Base-by-base conservation (phyloP, 2,113 vertebrate genomes). In the Lucifuga dentata region DNA sequence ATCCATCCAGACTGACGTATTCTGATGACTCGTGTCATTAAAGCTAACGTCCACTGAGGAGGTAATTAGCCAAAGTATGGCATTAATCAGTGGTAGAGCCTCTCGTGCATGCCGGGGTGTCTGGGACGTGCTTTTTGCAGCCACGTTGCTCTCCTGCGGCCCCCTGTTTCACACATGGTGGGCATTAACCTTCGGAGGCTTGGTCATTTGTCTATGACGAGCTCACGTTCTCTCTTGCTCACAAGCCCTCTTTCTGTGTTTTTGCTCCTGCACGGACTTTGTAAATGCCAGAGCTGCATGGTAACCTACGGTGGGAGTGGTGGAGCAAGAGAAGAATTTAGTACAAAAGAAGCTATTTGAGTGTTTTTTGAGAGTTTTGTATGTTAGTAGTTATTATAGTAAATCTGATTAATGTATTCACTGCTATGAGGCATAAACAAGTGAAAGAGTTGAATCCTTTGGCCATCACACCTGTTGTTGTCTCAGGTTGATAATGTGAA, bases 1-100 rank as follows among this genome's bases (percentile, higher is more conserved):
- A 91, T 88, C 78, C 89, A 90, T 92, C 88, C 87, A 76, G 66
- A 15, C 81, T 84, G 81, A 83, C 84, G 80, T 88, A 87, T 92
- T 92, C 89, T 92, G 92, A 92, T 90, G 90, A 90, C 88, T 92
- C 86, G 85, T 84, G 87, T 91, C 89, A 92, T 93, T 92, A 92
- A 91, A 93, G 90, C 85, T 76, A 83, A 88, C 87, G 84, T 91
- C 89, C 87, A 65, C 88, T 77, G 73, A 91, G 73, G 81, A 90
- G 87, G 77, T 92, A 92, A 91, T 93, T 92, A 92, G 91, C 86
- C 88, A 91, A 90, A 87, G 84, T 83, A 70, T 86, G 85, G 84
- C 89, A 93, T 93, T 90, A 90, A 93, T 93, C 92, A 93, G 64
- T 50, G n/a, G 71, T 83, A 87, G 86, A 90, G 68, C 72, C 64